Evolutionary conservation across 1,140 invertebrate species (phyloP), one percentile per base, ranked within the genome.

Genomic region (Drosophila miranda): DNA sequence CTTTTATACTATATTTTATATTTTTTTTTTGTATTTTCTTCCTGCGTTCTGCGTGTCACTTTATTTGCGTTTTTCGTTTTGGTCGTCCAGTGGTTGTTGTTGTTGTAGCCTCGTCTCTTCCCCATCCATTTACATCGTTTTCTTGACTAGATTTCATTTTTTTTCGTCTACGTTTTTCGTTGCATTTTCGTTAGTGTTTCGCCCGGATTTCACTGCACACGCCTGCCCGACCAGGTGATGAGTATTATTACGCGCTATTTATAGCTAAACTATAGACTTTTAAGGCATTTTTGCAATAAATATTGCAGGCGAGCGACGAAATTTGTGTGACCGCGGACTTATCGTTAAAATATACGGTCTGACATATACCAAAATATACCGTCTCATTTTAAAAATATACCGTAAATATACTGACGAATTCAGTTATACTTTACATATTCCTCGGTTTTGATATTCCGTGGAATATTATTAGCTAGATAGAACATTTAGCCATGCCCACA

Each of bases 11-110:
- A 63, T 64, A 75, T 63, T 70, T 77, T 42, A 66, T 58, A 75
- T 79, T 73, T 79, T 50, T 78, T 60, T 63, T 55, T 64, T 83
- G 11, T 38, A 38, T 38, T 67, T 52, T 70, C 38, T 38, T 50
- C 19, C 59, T 58, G 42, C 34, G 11, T 74, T 69, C 66, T 88
- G 82, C 82, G 83, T 88, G 82, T 87, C 83, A 87, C 78, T 74
- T 69, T 81, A 82, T 87, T 87, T 88, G 70, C 78, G 75, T 76
- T 87, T 87, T 87, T 78, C 75, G 57, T 77, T 81, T 69, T 54
- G 23, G 41, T 62, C 23, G 28, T 34, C 16, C 62, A 73, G 42
- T 67, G 14, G 43, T 67, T 63, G 60, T 54, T 62, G 51, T 38
- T 55, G n/a, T 38, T 64, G 26, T 56, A 69, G 52, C 46, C 59